Evolutionary conservation across 1,140 invertebrate genomes (phyloP).

Genomic region (Meteorus sp.): DNA sequence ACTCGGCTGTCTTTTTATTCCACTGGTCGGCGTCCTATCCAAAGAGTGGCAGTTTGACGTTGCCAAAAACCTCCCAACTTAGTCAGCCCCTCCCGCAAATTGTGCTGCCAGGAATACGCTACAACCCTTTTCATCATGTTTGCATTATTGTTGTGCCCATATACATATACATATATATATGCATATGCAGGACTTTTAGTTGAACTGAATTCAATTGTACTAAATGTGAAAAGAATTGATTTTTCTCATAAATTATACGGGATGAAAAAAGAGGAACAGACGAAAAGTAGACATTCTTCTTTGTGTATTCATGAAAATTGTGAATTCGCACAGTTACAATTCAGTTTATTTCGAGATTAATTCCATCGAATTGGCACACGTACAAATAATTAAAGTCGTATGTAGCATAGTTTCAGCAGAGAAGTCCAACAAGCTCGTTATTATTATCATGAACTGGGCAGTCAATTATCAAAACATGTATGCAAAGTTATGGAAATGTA

Average conservation of each 20-base stretch:
- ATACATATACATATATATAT: neutral
- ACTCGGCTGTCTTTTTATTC: constrained; percentile 3
- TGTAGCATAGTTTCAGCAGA: constrained; percentile 1
- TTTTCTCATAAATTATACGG: too few species aligned
- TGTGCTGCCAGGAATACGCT: constrained; percentile 52
- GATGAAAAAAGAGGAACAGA: too few species aligned
- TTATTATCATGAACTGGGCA: constrained; percentile 19
- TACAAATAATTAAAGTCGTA: too few species aligned
- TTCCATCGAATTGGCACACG: neutral
- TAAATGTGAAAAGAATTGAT: too few species aligned
- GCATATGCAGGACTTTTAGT: too few species aligned
- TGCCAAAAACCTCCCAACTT: constrained; percentile 15
- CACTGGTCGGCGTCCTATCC: constrained; percentile 23
- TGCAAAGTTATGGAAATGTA: constrained; percentile 57
- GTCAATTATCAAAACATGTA: constrained; percentile 57
- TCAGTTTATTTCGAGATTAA: neutral
- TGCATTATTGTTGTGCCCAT: constrained; percentile 47
- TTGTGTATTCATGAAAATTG: too few species aligned
- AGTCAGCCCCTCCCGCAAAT: constrained; percentile 3
- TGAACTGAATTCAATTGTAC: too few species aligned
- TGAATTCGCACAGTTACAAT: too few species aligned
- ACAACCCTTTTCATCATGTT: constrained; percentile 47
- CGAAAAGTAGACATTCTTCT: too few species aligned
- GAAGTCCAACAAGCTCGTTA: constrained; percentile 10
- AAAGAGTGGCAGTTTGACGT: neutral